Evolutionary conservation across 2,113 vertebrate species (phyloP).

Genomic region (Urocitellus parryii): DNA sequence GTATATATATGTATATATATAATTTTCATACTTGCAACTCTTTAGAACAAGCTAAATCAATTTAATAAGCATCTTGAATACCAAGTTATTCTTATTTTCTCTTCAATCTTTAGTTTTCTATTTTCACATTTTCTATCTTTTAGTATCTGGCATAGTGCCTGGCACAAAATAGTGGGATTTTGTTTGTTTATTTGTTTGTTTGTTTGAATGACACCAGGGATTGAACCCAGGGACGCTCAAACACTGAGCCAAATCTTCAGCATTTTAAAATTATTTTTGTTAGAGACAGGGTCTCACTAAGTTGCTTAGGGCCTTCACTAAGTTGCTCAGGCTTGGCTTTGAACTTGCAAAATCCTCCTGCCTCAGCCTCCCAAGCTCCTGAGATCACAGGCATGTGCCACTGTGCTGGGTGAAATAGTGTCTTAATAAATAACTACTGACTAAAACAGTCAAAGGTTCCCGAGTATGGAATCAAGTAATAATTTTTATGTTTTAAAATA

Average conservation of each 20-base stretch:
- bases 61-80: background rate
- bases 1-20: background rate
- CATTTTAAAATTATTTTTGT: no score
- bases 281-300: no score
- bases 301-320: no score
- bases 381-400: no score
- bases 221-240: no score
- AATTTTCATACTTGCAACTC: background rate
- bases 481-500: slow-evolving; percentile 5
- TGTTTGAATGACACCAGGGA: no score
- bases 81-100: background rate
- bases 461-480: background rate
- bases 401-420: background rate
- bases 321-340: no score
- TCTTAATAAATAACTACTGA: background rate
- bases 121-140: background rate
- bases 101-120: background rate
- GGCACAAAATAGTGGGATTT: background rate
- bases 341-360: no score
- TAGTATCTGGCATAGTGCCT: background rate
- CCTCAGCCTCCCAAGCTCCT: no score
- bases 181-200: no score
- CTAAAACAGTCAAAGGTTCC: background rate
- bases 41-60: background rate
- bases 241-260: no score